Evolutionary conservation across 2,113 vertebrate species (phyloP).

Genomic region (Hiodon tergisus): DNA sequence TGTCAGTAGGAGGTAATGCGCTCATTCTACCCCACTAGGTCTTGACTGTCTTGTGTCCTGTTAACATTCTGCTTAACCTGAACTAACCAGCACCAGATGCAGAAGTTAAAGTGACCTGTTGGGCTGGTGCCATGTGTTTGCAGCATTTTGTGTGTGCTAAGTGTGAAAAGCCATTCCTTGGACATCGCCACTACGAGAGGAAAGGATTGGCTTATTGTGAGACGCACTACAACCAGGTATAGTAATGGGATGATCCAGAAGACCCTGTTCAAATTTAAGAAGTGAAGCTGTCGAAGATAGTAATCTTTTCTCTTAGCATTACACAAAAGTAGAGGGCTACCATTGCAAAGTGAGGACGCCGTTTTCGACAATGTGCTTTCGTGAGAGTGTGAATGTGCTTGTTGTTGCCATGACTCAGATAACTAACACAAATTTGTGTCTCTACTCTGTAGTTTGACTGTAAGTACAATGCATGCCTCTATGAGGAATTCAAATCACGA

Average conservation of each 20-base stretch:
- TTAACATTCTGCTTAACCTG: neutral
- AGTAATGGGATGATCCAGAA: neutral
- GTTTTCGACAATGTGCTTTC: neutral
- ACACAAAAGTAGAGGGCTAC: neutral
- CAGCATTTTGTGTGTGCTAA: slow-evolving; percentile 99
- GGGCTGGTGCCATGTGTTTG: slow-evolving; percentile 55
- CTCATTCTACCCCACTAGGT: neutral
- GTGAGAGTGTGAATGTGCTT: neutral
- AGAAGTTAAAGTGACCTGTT: slow-evolving; percentile 37
- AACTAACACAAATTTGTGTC: no score
- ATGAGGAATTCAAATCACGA: neutral
- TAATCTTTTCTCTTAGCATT: neutral
- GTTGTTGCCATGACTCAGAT: neutral
- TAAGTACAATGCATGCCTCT: no score
- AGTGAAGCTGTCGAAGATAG: neutral
- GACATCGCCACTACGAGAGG: slow-evolving; percentile 94
- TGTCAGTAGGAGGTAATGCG: slow-evolving; percentile 2
- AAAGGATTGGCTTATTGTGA: slow-evolving; percentile 96
- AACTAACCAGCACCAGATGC: slow-evolving; percentile 1
- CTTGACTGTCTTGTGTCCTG: neutral
- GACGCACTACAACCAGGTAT: slow-evolving; percentile 98
- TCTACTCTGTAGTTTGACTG: no score
- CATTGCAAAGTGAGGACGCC: neutral
- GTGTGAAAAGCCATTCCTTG: slow-evolving; percentile 98
- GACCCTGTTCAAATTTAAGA: neutral